Evolutionary conservation across 2,888 invertebrate species (phyloP).

Genomic region (Coenonympha glycerion): DNA sequence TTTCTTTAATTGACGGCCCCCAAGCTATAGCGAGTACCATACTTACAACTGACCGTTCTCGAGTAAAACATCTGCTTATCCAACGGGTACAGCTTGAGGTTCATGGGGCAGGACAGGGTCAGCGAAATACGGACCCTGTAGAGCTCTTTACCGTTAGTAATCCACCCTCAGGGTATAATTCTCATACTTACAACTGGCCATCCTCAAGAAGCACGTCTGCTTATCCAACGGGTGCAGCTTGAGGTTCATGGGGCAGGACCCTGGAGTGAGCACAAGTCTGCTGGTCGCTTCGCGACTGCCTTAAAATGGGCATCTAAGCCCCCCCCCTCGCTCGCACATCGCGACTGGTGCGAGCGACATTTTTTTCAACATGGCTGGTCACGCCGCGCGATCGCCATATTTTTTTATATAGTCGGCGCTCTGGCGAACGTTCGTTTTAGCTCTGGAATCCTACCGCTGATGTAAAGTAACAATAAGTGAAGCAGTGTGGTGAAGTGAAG

Average conservation of each 20-base stretch:
- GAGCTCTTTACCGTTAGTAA: constrained; percentile 93
- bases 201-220: constrained; percentile 95
- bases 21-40: constrained; percentile 6
- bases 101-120: constrained; percentile 98
- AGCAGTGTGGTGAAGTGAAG: too few species aligned
- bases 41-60: constrained; percentile 98
- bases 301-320: too few species aligned
- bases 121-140: constrained; percentile 98
- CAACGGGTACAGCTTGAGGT: constrained; percentile 95
- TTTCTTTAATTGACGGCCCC: neutral
- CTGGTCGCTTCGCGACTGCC: constrained; percentile 77
- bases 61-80: constrained; percentile 96
- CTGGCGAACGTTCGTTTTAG: too few species aligned
- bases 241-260: constrained; percentile 97
- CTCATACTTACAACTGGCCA: constrained; percentile 98
- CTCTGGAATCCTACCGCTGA: too few species aligned
- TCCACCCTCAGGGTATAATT: constrained; percentile 98
- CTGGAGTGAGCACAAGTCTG: constrained; percentile 95
- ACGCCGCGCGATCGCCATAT: too few species aligned
- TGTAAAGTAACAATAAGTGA: too few species aligned
- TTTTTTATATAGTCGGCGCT: too few species aligned
- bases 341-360: too few species aligned
- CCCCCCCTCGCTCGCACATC: too few species aligned
- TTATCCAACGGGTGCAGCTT: constrained; percentile 97
- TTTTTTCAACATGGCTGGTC: too few species aligned